phyloP scores from a whole-genome alignment of 2,113 vertebrate species.

The Dasyurus viverrinus region DNA sequence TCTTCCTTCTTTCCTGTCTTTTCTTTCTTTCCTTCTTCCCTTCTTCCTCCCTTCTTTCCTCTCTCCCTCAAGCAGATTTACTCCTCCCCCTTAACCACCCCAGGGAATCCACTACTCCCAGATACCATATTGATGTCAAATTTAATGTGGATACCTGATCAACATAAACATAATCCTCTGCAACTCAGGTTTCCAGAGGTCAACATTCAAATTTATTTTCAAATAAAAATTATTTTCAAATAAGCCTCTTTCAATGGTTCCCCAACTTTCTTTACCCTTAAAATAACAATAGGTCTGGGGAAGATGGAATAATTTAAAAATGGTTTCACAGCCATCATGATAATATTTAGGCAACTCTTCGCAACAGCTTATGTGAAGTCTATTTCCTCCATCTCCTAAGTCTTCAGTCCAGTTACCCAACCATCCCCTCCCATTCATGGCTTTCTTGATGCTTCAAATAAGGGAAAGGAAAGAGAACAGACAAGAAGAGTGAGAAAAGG shows the following conservation, averaged over 20 bases:
- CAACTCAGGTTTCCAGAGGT: not conserved
- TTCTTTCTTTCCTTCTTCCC: too few relatives aligned
- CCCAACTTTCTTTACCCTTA: too few relatives aligned
- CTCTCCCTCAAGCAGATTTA: not conserved
- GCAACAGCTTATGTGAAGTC: not conserved
- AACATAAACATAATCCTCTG: not conserved
- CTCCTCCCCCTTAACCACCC: not conserved
- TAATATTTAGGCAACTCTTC: not conserved
- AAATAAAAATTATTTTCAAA: conserved; percentile 23
- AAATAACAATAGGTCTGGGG: not conserved
- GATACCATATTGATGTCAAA: not conserved
- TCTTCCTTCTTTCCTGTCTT: too few relatives aligned
- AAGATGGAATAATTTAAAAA: not conserved
- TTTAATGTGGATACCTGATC: not conserved
- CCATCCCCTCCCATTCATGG: not conserved
- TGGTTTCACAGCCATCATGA: not conserved
- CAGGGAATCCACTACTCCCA: too few relatives aligned
- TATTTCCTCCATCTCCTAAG: too few relatives aligned
- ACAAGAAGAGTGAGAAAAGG: not conserved
- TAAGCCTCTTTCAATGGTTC: not conserved
- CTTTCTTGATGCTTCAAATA: not conserved
- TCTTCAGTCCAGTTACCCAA: too few relatives aligned
- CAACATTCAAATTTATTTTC: not conserved
- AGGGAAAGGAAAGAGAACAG: not conserved
- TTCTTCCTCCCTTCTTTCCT: not conserved